A percentile compares a stretch with the other conserved stretches of the same genome.
Evolutionary conservation across 2,797 vertebrate genomes (phyloP).

Genomic region (Muscicapa comitata): DNA sequence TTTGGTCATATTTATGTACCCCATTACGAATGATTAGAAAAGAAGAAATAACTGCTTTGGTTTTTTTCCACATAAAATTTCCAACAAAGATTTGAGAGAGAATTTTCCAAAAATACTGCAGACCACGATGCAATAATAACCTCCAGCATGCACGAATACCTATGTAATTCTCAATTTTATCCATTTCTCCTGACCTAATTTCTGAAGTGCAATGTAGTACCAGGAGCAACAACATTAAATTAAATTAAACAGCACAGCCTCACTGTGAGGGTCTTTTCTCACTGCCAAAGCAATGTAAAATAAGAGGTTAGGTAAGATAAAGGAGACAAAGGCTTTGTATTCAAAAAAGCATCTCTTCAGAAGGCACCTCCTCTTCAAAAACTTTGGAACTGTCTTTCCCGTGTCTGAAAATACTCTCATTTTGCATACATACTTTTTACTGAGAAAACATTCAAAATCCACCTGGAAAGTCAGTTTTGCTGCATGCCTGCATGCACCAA

Average conservation of each 20-base stretch:
- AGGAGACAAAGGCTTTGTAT: background rate
- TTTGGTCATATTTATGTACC: background rate
- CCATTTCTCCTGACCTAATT: background rate
- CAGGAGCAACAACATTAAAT: background rate
- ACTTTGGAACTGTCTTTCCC: background rate
- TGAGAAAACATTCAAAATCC: background rate
- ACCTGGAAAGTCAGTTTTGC: background rate
- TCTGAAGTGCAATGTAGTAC: rapidly evolving
- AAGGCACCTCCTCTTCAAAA: background rate
- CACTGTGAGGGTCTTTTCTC: background rate
- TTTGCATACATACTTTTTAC: background rate
- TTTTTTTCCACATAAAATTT: background rate
- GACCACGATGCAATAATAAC: background rate
- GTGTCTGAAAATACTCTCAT: background rate
- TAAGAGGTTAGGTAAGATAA: background rate
- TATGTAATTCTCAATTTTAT: background rate
- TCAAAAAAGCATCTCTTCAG: background rate
- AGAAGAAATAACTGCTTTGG: background rate
- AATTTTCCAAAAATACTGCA: background rate
- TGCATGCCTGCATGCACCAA: background rate
- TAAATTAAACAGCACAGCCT: background rate
- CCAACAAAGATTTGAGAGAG: background rate
- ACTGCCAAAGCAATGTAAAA: background rate
- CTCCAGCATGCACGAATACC: background rate
- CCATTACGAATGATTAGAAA: background rate